Evolutionary conservation across 2,888 invertebrate genomes (phyloP).

Genomic region (Plebejus argus): DNA sequence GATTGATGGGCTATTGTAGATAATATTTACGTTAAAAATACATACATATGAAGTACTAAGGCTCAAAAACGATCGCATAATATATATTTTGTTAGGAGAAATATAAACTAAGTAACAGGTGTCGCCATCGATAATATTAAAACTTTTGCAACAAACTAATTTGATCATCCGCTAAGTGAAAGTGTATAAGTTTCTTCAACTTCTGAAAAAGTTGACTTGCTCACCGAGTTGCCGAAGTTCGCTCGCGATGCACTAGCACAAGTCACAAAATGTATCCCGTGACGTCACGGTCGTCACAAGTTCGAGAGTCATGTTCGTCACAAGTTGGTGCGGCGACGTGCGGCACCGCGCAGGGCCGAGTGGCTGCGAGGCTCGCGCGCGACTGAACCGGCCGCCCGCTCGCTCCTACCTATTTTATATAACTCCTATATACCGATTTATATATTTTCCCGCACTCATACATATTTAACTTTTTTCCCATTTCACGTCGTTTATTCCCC

Average conservation of each 20-base stretch:
- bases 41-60: no score
- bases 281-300: slow-evolving; percentile 33
- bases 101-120: not conserved
- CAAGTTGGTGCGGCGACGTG: slow-evolving; percentile 44
- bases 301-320: slow-evolving; percentile 30
- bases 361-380: slow-evolving; percentile 59
- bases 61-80: no score
- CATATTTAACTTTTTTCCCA: slow-evolving; percentile 81
- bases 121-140: not conserved
- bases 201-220: slow-evolving; percentile 38
- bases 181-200: not conserved
- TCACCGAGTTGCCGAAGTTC: slow-evolving; percentile 42
- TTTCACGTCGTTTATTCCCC: slow-evolving; percentile 78
- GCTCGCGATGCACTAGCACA: slow-evolving; percentile 3
- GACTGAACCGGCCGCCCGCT: slow-evolving; percentile 65
- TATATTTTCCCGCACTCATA: slow-evolving; percentile 81
- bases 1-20: no score
- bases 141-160: not conserved
- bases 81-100: no score
- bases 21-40: no score
- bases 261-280: slow-evolving; percentile 36
- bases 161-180: not conserved
- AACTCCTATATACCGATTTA: slow-evolving; percentile 78
- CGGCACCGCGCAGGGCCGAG: slow-evolving; percentile 42
- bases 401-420: slow-evolving; percentile 72